These are phyloP conservation scores for Cataglyphis rosenhaueri DNA, from an alignment of 2,888 invertebrate species.

Conservation along the genomic window DNA sequence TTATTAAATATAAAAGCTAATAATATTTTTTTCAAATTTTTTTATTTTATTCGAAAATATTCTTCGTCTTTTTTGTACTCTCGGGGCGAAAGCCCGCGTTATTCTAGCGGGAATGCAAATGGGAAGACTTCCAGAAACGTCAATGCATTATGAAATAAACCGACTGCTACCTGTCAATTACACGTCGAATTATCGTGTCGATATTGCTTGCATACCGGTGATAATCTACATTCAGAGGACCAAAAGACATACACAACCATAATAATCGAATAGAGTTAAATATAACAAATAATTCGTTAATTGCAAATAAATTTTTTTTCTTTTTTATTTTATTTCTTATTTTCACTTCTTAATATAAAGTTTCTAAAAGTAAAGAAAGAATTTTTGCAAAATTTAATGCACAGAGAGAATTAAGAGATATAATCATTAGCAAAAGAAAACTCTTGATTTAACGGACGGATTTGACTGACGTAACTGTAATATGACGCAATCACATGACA, in stretches of 20 bases:
- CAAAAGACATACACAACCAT: not conserved
- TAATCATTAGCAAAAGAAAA: not conserved
- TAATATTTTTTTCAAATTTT: not conserved
- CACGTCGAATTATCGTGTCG: conserved; percentile 42
- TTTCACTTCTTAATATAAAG: not conserved
- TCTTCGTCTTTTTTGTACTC: conserved; percentile 17
- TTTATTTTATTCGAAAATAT: conserved; percentile 6
- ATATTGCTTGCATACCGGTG: conserved; percentile 12
- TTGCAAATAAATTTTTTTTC: not conserved
- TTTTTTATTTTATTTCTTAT: not conserved
- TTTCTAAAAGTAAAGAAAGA: not conserved
- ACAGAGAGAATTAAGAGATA: not conserved
- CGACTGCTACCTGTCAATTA: conserved; percentile 34
- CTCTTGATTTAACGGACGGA: not conserved
- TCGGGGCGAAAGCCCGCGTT: conserved; percentile 12
- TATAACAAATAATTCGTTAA: not conserved
- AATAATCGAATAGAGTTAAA: not conserved
- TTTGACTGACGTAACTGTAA: not conserved
- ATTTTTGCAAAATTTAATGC: not conserved
- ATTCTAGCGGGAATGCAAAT: conserved; percentile 24
- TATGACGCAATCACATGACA: not conserved
- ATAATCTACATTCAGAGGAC: conserved; percentile 9
- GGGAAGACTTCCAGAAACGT: conserved; percentile 31
- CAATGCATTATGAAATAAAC: not conserved
- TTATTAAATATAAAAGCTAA: not conserved